These are phyloP conservation scores for Halcyon leucocephala DNA, from an alignment of 2,797 vertebrate species.

Conservation along the genomic window DNA sequence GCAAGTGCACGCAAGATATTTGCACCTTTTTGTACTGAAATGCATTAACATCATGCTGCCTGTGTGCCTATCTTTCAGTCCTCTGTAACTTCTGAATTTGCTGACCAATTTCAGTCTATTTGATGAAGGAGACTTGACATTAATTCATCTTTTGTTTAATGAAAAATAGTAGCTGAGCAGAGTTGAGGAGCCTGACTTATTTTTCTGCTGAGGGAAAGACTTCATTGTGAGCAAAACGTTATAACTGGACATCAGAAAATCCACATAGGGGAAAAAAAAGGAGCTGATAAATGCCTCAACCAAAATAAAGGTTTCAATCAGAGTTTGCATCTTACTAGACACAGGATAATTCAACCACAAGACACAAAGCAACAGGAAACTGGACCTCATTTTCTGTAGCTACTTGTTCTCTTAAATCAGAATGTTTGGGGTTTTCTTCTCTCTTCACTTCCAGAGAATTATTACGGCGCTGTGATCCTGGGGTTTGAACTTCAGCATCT, in stretches of 20 bases:
- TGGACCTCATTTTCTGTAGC: background rate
- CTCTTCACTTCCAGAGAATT: slow-evolving; percentile 22
- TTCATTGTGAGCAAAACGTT: background rate
- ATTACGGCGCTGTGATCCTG: background rate
- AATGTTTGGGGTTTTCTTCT: slow-evolving; percentile 12
- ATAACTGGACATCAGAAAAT: background rate
- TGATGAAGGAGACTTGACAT: background rate
- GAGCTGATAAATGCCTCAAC: background rate
- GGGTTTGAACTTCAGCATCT: background rate
- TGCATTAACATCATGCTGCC: background rate
- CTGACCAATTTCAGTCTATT: background rate
- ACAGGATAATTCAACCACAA: slow-evolving; percentile 4
- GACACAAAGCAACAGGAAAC: slow-evolving; percentile 23
- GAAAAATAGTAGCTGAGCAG: background rate
- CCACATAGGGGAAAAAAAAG: background rate
- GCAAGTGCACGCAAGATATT: background rate
- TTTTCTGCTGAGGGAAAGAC: background rate
- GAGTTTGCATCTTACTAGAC: background rate
- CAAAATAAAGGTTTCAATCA: background rate
- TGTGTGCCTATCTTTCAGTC: background rate
- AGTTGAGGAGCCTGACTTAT: background rate
- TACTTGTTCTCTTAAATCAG: slow-evolving; percentile 36
- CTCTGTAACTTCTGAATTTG: background rate
- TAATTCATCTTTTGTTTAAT: background rate
- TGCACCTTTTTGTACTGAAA: background rate